Base-by-base conservation (phyloP, 2,113 vertebrate genomes). In the Sisor rabdophorus region DNA sequence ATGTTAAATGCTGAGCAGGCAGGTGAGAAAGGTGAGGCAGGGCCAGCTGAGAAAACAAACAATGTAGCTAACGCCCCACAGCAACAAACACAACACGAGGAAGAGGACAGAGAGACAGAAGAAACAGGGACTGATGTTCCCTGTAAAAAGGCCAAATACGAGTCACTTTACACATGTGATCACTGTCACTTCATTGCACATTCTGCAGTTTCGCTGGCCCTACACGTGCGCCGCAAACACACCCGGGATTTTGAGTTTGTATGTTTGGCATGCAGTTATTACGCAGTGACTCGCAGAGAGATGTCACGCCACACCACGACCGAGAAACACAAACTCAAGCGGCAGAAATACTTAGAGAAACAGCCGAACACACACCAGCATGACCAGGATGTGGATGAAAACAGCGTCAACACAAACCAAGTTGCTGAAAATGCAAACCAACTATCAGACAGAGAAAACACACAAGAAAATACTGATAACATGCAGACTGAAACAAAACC, bases 191-290 rank as follows among this genome's bases (percentile, higher is more conserved):
- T 98, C 72, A 81, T 84, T 36, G 93, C 95, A 70, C 94, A 96
- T 59, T 96, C 95, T 48, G 79, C 92, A 12, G 85, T 94, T 47
- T 95, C 97, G 0, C 91, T 99, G 20, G 94, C 95, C 52, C 88
- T 96, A 48, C 97, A 98, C 0, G 77, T 97, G 69, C 97, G 96
- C 80, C 91, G 94, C 79, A 96, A 93, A n/a, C 97, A 99, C 82
- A 95, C 93, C 7, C 94, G 90, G 84, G 94, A 96, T 70, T 98
- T 96, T 86, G 94, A 98, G 79, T 98, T 93, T 71, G 95, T 95
- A 48, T 99, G 97, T 83, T 91, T 95, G 88, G 97, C 96, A 0
- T 99, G 97, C 76, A 93, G 93, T 81, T 98, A 98, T 86, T 98
- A 96, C 17, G 94, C 97, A 0, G 94, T 97, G 79, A 98, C 95